A percentile compares a stretch with the other conserved stretches of the same genome.
These are phyloP conservation scores for Notolabrus celidotus DNA, from an alignment of 2,797 vertebrate species.

Conservation along the genomic window DNA sequence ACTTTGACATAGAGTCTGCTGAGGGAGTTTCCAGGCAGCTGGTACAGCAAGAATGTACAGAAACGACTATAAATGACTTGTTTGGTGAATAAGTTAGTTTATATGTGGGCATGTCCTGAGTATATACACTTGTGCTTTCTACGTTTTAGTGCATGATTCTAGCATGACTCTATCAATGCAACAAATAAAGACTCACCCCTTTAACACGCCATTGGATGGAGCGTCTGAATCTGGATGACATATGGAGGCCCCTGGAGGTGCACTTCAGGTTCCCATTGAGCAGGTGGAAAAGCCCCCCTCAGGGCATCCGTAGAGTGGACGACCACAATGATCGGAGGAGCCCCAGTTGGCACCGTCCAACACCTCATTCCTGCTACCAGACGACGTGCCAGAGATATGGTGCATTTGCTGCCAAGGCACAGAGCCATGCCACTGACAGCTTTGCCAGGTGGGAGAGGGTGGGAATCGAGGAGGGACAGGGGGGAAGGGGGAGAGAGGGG, in stretches of 20 bases:
- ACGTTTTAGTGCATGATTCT: neutral
- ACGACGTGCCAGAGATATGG: slow-evolving; percentile 69
- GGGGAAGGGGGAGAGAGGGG: slow-evolving; percentile 16
- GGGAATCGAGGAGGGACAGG: slow-evolving; percentile 13
- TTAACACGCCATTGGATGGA: slow-evolving; percentile 22
- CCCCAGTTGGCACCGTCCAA: slow-evolving; percentile 74
- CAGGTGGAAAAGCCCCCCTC: slow-evolving; percentile 80
- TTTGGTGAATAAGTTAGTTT: neutral
- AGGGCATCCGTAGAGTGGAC: slow-evolving; percentile 63
- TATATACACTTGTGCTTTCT: slow-evolving; percentile 3
- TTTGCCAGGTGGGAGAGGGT: slow-evolving; percentile 73
- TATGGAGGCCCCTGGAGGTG: slow-evolving; percentile 76
- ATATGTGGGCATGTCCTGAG: neutral
- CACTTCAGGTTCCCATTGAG: slow-evolving; percentile 71
- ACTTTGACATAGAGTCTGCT: neutral
- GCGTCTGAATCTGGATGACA: slow-evolving; percentile 70
- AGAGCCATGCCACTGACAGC: slow-evolving; percentile 71
- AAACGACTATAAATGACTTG: neutral
- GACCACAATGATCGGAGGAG: slow-evolving; percentile 76
- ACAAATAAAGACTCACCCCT: slow-evolving; percentile 52
- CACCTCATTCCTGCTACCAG: slow-evolving; percentile 44
- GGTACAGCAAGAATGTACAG: neutral
- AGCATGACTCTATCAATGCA: slow-evolving; percentile 3
- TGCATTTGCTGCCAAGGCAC: slow-evolving; percentile 68
- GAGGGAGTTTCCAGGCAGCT: neutral